Base-by-base conservation (phyloP, 2,888 invertebrate species). In the Esperia sulphurella region DNA sequence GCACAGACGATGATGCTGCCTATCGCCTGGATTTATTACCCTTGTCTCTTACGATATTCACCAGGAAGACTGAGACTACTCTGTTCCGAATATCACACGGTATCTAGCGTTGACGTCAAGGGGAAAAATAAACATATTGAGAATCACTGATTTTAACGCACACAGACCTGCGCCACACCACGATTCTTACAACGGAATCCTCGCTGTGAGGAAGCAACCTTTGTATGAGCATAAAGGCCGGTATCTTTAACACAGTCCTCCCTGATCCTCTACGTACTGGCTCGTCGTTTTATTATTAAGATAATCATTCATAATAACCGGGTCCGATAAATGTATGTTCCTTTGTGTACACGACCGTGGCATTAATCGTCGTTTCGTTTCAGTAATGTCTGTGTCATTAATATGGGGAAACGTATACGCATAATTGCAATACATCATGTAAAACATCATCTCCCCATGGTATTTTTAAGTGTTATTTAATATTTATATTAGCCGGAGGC, bases 201-300 rank as follows among this genome's bases (percentile, higher is more conserved):
- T 53, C 46, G 14, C 43, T 49, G 49, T 46, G 50, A 54, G 56
- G 46, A 50, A 52, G 50, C 46, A 57, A 51, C 52, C 52, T 53
- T 55, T 57, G 56, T 62, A 49, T 44, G 49, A 48, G 53, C 31
- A 44, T 44, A 61, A 59, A 64, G 59, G 59, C 61, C 63, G 60
- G 65, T 65, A 64, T 63, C 61, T 63, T 58, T 54, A 58, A 63
- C 57, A 60, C 56, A 56, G 61, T 59, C 57, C 57, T 55, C 58
- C 45, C 54, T 57, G 52, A 65, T 57, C 58, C 55, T 21, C 46
- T 46, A 46, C 48, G 46, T 51, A 49, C 48, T 10, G 37, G 14
- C 44, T 45, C 37, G 41, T 49, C 50, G 48, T 30, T 41, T 46
- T 30, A 39, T 43, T 45, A 40, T 43, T 29, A 48, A 49, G 52